These are phyloP conservation scores for Cossypha caffra DNA, from an alignment of 2,797 vertebrate genomes.

Conservation along the genomic window DNA sequence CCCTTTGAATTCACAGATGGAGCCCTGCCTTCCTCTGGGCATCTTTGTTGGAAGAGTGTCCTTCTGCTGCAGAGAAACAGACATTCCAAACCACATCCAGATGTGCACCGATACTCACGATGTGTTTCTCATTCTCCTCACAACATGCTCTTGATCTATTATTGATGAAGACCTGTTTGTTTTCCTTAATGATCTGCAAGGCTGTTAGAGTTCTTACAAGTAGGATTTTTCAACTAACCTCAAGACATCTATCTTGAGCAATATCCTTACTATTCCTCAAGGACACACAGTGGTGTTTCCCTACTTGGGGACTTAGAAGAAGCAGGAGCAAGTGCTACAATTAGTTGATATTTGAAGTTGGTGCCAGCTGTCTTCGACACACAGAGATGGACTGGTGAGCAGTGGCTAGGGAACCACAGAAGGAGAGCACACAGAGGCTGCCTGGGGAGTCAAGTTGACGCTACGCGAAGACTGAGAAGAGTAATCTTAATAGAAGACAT, in stretches of 20 bases:
- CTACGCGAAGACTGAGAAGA: background rate
- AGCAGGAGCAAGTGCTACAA: background rate
- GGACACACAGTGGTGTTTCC: background rate
- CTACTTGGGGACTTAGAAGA: background rate
- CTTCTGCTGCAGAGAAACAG: background rate
- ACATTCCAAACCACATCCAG: constrained; percentile 61
- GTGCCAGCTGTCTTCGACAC: background rate
- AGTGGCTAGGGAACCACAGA: background rate
- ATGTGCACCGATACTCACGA: constrained; percentile 60
- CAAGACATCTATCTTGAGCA: background rate
- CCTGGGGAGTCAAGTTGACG: background rate
- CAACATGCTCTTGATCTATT: constrained; percentile 42
- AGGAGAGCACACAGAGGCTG: background rate
- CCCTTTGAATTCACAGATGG: constrained; percentile 61
- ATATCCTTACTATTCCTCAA: background rate
- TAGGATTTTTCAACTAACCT: constrained; percentile 19
- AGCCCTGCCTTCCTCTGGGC: constrained; percentile 43
- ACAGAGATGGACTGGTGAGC: background rate
- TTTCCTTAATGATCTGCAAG: constrained; percentile 20
- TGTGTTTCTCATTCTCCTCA: constrained; percentile 50
- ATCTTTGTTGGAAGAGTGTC: background rate
- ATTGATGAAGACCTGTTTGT: constrained; percentile 36
- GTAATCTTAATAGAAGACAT: background rate
- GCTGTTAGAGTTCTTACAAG: background rate
- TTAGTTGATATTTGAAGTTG: background rate